Evolutionary conservation across 2,113 vertebrate genomes (phyloP), one percentile per base, ranked within the genome.

Genomic region (Thryonomys swinderianus): DNA sequence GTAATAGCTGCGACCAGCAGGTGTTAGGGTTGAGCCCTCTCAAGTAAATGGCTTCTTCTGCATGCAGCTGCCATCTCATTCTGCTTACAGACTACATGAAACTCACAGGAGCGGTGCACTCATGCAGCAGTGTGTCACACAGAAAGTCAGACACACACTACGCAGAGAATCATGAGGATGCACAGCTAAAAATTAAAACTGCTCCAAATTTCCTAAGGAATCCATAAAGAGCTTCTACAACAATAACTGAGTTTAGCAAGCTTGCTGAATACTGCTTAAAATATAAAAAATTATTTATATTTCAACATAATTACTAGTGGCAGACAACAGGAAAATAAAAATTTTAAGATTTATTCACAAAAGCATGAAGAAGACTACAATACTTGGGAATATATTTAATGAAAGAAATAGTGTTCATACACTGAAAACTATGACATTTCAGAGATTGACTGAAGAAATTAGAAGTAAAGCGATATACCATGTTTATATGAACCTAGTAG

Each of bases 311-410:
- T 66, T 13, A 62, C 53, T 92, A 42, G 23, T 59, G 82, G 82
- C 23, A 94, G 69, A 86, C 16, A 67, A 37, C 51, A 30, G 27
- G 14, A 89, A 93, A 76, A 62, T 37, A 51, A 74, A 73, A 89
- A 85, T 17, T 55, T 55, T 18, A 55, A 90, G 91, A 74, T 80
- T 34, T 16, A 91, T 73, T 81, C 27, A 48, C 1, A 62, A 76
- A 61, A 82, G 2, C 3, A 67, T 42, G 55, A 96, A 61, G 69
- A 85, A 89, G 13, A 93, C 85, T 85, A 59, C 66, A 96, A 87
- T 55, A 51, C 64, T 69, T 57, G 66, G 25, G 27, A 91, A 85
- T 85, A 85, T n/a, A 76, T 86, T 93, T 85, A 95, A 88, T 61
- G 66, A 85, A 69, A 80, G 73, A 87, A 64, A 17, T 45, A 78